Base-by-base conservation (phyloP, 2,113 vertebrate species). In the Sporophila hypoxantha region DNA sequence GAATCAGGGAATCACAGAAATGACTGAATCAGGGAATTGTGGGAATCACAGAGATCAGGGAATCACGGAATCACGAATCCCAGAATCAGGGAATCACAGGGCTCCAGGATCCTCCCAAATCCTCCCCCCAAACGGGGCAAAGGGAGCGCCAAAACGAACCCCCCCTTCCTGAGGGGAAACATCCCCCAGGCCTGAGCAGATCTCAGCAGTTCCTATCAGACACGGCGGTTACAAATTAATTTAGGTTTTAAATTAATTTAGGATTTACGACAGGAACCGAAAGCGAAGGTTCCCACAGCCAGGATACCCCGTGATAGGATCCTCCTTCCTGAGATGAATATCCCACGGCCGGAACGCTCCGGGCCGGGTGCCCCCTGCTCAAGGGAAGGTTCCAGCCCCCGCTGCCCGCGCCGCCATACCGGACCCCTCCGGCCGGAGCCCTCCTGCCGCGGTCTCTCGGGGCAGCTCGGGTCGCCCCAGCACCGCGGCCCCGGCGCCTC, bases 221-320 rank as follows among this genome's bases (percentile, higher is more conserved):
- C 20, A n/a, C 9, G 20, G 53, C 53, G 20, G 8, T n/a, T 18
- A n/a, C 6, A 10, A n/a, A 21, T n/a, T 15, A n/a, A 56, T 21
- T n/a, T 22, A 6, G 32, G 8, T 2, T n/a, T 4, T 13, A 22
- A n/a, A 21, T 21, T 14, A 56, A 22, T n/a, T 56, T n/a, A 22
- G 32, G 19, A 22, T 56, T 56, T n/a, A 14, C 2, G 3, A 22
- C 8, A 56, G 9, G 20, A 56, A 56, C 10, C 22, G 7, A 32
- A 46, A 19, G n/a, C 7, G 4, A 41, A n/a, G 7, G 3, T 5
- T 4, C n/a, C 11, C 57, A 1, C 32, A 19, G 41, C 6, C 60
- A 9, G 30, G 4, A 3, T 11, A 5, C 8, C 3, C 16, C 14
- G 9, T 3, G 7, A 16, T 3, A n/a, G 25, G n/a, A 32, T 15